Percentiles rank a stretch among this genome's conserved stretches.
Evolutionary conservation across 2,113 vertebrate species (phyloP).

Genomic region (Urocynchramus pylzowi): DNA sequence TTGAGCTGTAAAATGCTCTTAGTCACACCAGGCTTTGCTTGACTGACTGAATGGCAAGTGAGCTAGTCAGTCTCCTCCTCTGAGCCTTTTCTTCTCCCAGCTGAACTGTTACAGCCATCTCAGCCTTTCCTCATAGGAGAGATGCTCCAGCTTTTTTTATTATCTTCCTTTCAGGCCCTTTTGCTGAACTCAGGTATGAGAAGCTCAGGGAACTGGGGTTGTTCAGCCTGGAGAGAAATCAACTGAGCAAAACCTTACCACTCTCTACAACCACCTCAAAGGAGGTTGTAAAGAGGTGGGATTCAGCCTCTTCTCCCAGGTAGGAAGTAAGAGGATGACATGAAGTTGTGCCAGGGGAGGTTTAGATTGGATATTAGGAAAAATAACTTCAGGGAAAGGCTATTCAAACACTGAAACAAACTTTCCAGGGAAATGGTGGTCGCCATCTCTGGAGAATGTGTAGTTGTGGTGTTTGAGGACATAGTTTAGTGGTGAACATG

Average conservation of each 20-base stretch:
- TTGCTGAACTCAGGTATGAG: neutral
- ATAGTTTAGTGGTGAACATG: neutral
- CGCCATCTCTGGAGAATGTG: neutral
- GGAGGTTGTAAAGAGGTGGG: neutral
- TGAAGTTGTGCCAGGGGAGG: neutral
- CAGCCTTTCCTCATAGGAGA: neutral
- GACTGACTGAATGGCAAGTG: neutral
- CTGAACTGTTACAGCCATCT: neutral
- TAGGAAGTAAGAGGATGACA: neutral
- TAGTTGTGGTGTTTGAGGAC: no score
- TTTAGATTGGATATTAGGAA: neutral
- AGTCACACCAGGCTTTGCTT: neutral
- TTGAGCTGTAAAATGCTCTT: neutral
- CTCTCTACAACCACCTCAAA: neutral
- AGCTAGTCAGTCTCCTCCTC: neutral
- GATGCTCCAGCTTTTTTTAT: neutral
- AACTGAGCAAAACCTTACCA: no score
- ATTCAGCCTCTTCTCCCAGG: neutral
- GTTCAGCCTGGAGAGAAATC: neutral
- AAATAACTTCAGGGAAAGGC: neutral
- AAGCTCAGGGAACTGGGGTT: neutral
- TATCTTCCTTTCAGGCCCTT: neutral
- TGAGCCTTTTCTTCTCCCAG: neutral
- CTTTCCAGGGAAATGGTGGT: neutral
- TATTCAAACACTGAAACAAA: neutral